Base-by-base conservation (phyloP, 2,888 invertebrate species). In the Lasioglossum oenotherae region DNA sequence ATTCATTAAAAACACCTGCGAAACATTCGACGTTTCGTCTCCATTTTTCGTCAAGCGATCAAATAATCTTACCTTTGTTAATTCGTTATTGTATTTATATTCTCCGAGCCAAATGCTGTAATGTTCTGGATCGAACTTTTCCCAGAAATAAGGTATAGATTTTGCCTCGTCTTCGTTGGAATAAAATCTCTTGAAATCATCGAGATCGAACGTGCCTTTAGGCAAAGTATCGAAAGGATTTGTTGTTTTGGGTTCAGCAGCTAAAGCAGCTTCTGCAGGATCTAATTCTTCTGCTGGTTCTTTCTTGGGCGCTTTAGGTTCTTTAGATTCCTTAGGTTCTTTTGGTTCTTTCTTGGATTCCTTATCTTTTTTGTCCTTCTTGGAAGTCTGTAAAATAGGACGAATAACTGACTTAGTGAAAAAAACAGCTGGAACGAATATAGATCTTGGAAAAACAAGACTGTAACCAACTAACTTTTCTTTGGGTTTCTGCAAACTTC, bases 61-160 rank as follows among this genome's bases (percentile, higher is more conserved):
- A n/a, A n/a, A n/a, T 35, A 60, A 12, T 19, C 64, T 44, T 92
- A 94, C 95, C 95, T 98, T 98, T 89, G 97, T 96, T 38, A 99
- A 97, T 95, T 99, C 99, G 85, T 98, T 96, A 85, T 98, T 98
- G 96, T 98, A 99, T 96, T 99, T 99, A 96, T 99, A 99, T 96
- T 99, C 99, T 78, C 98, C 98, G 89, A 97, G 97, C 99, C 99
- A 99, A 95, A 99, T 98, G 86, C 99, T 99, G 95, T 99, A 99
- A 96, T 99, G 97, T 95, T 99, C 97, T 12, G 98, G 96, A 95
- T 99, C 99, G 94, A 99, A 99, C 95, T 99, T 98, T 95, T 99
- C 97, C 98, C 99, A 99, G 96, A 99, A 99, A 95, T 98, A 99
- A 0, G 99, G 99, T 94, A 99, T 97, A 82, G 99, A 99, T 94